Percentiles rank a stretch among this genome's conserved stretches.
Evolutionary conservation across 1,140 invertebrate species (phyloP).

Genomic region (Cylas formicarius): DNA sequence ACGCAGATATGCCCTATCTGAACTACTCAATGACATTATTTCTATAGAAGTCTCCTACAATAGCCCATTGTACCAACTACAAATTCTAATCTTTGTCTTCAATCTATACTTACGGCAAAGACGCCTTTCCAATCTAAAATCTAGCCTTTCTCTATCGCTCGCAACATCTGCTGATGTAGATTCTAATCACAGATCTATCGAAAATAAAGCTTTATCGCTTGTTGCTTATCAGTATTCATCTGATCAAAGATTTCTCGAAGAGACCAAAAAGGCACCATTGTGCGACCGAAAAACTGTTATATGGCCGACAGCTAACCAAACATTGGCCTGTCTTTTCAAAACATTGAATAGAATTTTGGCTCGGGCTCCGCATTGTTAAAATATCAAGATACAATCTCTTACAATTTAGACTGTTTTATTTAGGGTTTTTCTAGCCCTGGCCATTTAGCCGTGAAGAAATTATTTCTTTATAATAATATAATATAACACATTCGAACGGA

Average conservation of each 20-base stretch:
- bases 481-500: constrained; percentile 33
- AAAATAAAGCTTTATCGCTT: constrained; percentile 26
- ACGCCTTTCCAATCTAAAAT: constrained; percentile 20
- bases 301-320: constrained; percentile 39
- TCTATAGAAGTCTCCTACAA: constrained; percentile 7
- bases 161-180: constrained; percentile 34
- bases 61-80: constrained; percentile 16
- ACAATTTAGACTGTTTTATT: constrained; percentile 35
- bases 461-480: constrained; percentile 41
- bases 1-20: constrained; percentile 19
- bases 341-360: constrained; percentile 36
- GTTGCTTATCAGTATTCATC: constrained; percentile 38
- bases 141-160: constrained; percentile 24
- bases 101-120: constrained; percentile 22
- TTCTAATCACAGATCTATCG: constrained; percentile 24
- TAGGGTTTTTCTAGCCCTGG: constrained; percentile 30
- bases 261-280: constrained; percentile 29
- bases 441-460: constrained; percentile 40
- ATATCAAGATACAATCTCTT: constrained; percentile 37
- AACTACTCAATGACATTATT: not conserved
- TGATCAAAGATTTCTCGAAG: constrained; percentile 25
- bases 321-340: constrained; percentile 37
- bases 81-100: constrained; percentile 25
- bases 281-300: constrained; percentile 25
- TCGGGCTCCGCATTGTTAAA: constrained; percentile 34